Evolutionary conservation across 2,888 invertebrate species (phyloP), one percentile per base, ranked within the genome.

Genomic region (Clivina fossor): DNA sequence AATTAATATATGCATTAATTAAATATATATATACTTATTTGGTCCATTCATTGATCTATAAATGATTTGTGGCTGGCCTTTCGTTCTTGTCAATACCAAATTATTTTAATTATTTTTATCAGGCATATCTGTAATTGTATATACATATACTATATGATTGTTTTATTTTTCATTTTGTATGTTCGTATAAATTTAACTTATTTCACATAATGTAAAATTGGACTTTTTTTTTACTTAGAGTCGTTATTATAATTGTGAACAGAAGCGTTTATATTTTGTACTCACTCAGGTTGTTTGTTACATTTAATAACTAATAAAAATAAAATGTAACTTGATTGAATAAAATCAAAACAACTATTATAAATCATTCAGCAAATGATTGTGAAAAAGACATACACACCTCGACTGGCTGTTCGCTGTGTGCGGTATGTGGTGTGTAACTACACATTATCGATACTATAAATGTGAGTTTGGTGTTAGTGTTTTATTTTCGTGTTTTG

Each of bases 251-350:
- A 20, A 51, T 40, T 40, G 41, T 51, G 53, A 44, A 53, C 53
- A 53, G 44, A 53, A 44, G 53, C 43, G 40, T 51, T n/a, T 51
- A 41, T 51, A 51, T 44, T 53, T 44, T 53, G 53, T 53, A 53
- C 53, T 53, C 44, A 53, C 53, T 53, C 53, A 53, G 53, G 53
- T 53, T 53, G 50, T 40, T n/a, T 50, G 49, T 49, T 49, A 49
- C 38, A 53, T 22, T 41, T 51, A 44, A 35, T 44, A 28, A 53
- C 53, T 49, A 49, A 49, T 49, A 49, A n/a, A n/a, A n/a, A n/a
- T n/a, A n/a, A 46, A 46, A 46, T 46, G 19, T 24, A 38, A 49
- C 38, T 53, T 41, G 33, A 51, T 51, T 43, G 19, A 44, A 48
- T 53, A 53, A 11, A 43, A 47, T 24, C 5, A 24, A 9, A 24